Base-by-base conservation (phyloP, 1,140 invertebrate genomes). In the Zaprionus inermis region DNA sequence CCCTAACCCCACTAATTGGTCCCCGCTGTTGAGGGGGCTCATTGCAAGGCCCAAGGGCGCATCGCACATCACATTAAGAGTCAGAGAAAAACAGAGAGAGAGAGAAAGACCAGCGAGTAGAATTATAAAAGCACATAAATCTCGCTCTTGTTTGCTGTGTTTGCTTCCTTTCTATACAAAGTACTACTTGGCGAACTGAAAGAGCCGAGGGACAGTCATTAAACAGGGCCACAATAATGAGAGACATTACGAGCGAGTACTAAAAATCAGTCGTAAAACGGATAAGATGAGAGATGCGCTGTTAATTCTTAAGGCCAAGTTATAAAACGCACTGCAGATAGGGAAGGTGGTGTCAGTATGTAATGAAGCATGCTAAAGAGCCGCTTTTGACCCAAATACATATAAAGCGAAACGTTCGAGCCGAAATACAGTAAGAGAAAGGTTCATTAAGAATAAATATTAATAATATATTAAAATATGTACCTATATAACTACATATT, bases 231-330 rank as follows among this genome's bases (percentile, higher is more conserved):
- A 73, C 61, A 67, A 71, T 86, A 88, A 86, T 82, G 82, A 82
- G 76, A 71, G 57, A 60, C 82, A 79, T 85, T 79, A 85, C 78
- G 38, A 55, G 52, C 30, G 60, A 68, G 83, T 69, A 82, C 72
- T 85, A 73, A 88, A 82, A 88, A 70, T 76, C 38, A 82, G 79
- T 79, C 82, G 76, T 86, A 74, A 86, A 88, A 68, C 72, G 69
- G 76, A 88, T 81, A 46, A 76, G 72, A 79, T 79, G 67, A 52
- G 71, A 69, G 71, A 69, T 63, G 59, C 68, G 49, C 22, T 38
- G 54, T 66, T 71, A 49, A 72, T 77, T 72, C 58, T 70, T 54
- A 67, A 65, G 67, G 54, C 61, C 41, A 16, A 32, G 28, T 12
- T 46, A 55, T 76, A 68, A 70, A 82, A 38, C 7, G 30, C 7